These are phyloP conservation scores for Bembecia ichneumoniformis DNA, from an alignment of 2,888 invertebrate genomes.

Conservation along the genomic window DNA sequence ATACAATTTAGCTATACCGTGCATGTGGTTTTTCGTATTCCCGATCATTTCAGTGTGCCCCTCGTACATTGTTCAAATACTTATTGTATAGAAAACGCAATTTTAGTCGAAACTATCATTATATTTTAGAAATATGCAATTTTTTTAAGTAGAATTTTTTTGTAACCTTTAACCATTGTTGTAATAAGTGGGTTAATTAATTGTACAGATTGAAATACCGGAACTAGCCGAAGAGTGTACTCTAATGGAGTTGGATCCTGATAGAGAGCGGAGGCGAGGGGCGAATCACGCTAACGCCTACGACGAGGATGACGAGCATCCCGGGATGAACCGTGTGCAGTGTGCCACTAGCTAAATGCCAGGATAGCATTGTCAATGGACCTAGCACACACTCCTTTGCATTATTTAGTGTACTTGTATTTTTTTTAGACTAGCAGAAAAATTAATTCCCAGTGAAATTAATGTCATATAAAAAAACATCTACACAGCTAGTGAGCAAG, in stretches of 20 bases:
- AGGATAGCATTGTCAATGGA: neutral
- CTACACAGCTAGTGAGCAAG: too few relatives aligned
- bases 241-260: slow-evolving; percentile 84
- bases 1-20: too few relatives aligned
- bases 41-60: too few relatives aligned
- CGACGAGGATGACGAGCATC: slow-evolving; percentile 82
- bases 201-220: slow-evolving; percentile 71
- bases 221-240: slow-evolving; percentile 83
- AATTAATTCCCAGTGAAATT: neutral
- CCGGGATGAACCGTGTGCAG: slow-evolving; percentile 80
- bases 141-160: too few relatives aligned
- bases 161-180: too few relatives aligned
- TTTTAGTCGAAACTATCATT: too few relatives aligned
- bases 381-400: neutral
- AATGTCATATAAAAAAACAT: too few relatives aligned
- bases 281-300: slow-evolving; percentile 72
- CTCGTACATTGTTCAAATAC: too few relatives aligned
- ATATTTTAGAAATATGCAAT: too few relatives aligned
- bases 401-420: neutral
- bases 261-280: slow-evolving; percentile 79
- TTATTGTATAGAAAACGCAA: too few relatives aligned
- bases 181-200: too few relatives aligned
- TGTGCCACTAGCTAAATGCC: slow-evolving; percentile 80
- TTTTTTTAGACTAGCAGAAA: neutral
- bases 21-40: too few relatives aligned